Evolutionary conservation across 2,888 invertebrate species (phyloP), one percentile per base, ranked within the genome.

Genomic region (Strigamia transsilvanica): DNA sequence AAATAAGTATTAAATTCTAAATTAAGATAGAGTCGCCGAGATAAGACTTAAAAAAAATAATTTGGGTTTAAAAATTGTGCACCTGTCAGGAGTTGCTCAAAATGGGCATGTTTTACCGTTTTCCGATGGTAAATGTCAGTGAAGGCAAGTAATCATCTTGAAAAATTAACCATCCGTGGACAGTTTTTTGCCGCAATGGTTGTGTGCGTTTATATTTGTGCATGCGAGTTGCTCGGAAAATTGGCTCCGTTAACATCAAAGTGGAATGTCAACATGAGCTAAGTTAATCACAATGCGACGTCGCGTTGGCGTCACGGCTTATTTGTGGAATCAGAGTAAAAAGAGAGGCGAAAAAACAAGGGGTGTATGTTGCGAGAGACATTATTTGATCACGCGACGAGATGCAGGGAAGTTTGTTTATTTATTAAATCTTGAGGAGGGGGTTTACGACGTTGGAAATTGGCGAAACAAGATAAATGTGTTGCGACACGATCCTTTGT

Each of bases 221-320:
- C 34, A 32, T 77, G 32, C 38, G 73, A 32, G 32, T 77, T 77
- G 77, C 77, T 77, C 32, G 38, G 77, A 77, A 77, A 77, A 77
- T 77, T 77, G 77, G 77, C 77, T 77, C 77, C 32, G 77, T 77
- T 77, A 34, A 38, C 77, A 77, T 77, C 77, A 77, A 77, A 77
- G 77, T 77, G 77, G 77, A 77, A 77, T 77, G 77, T 77, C 77
- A 77, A 77, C 77, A 77, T 23, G 77, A 77, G 38, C 34, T 77
- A 77, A 77, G 77, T 77, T 77, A 77, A 77, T 38, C 77, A 77
- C 34, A 38, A 15, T 38, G 77, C 77, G 34, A 77, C 77, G 56
- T 56, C 56, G 56, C 56, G 56, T 56, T 56, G 56, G 56, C 38
- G 77, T 77, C 32, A 38, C 77, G 38, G 77, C 34, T 77, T 77